Percentiles rank a stretch among this genome's conserved stretches.
Evolutionary conservation across 2,888 invertebrate species (phyloP).

Genomic region (Ypsolopha scabrella): DNA sequence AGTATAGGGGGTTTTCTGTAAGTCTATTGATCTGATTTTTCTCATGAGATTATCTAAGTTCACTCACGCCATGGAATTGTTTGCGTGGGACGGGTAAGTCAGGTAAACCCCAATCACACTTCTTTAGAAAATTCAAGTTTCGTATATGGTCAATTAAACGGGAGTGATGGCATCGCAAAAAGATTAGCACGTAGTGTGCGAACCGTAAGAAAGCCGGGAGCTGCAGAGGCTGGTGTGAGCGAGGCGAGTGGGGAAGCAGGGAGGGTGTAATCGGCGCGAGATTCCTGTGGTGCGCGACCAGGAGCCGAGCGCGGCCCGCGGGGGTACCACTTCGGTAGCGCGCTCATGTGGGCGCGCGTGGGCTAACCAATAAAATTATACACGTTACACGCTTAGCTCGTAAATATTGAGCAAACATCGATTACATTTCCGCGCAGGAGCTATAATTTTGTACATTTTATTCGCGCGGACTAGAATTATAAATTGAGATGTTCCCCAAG

Average conservation of each 20-base stretch:
- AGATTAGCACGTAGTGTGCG: no score
- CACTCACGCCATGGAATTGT: neutral
- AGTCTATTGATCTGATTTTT: constrained; percentile 35
- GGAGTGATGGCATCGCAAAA: no score
- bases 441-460: constrained; percentile 40
- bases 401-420: constrained; percentile 33
- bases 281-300: constrained; percentile 34
- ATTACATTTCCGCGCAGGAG: constrained; percentile 34
- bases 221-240: neutral
- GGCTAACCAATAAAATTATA: constrained; percentile 29
- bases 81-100: neutral
- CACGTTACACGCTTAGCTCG: constrained; percentile 24
- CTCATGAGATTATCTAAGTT: constrained; percentile 33
- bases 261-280: constrained; percentile 36
- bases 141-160: neutral
- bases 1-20: constrained; percentile 29
- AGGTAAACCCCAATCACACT: neutral
- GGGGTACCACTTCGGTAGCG: neutral
- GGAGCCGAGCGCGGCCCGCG: neutral
- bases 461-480: constrained; percentile 33
- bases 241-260: constrained; percentile 17
- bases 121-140: no score
- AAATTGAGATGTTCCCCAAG: constrained; percentile 44
- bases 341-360: constrained; percentile 13
- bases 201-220: no score